A percentile compares a stretch with the other conserved stretches of the same genome.
These are phyloP conservation scores for Macropis europaea DNA, from an alignment of 2,888 invertebrate species.

Conservation along the genomic window DNA sequence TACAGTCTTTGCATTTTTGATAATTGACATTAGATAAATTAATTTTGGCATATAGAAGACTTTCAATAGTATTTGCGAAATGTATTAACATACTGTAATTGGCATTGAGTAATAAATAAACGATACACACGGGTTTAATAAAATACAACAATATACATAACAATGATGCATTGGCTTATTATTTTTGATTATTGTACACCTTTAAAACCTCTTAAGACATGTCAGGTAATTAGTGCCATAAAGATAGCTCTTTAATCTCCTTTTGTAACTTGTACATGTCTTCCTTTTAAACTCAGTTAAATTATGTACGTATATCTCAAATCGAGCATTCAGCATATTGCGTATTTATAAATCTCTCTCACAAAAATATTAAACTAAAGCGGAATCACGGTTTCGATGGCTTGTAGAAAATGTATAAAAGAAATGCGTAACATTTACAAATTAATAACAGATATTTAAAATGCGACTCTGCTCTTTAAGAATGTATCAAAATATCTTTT, in stretches of 20 bases:
- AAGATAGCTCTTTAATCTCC: conserved; percentile 45
- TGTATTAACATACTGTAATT: background rate
- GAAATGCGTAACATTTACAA: conserved; percentile 49
- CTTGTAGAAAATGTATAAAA: conserved; percentile 49
- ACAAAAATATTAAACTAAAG: conserved; percentile 34
- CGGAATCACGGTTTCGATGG: conserved; percentile 15
- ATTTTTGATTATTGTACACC: conserved; percentile 66
- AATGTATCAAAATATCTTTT: conserved; percentile 63
- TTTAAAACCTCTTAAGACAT: conserved; percentile 46
- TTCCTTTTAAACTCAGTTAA: conserved; percentile 41
- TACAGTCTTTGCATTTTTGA: conserved; percentile 26
- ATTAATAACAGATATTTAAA: conserved; percentile 59
- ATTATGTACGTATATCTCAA: conserved; percentile 33
- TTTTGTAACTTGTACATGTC: conserved; percentile 45
- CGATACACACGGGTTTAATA: conserved; percentile 37
- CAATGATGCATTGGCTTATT: conserved; percentile 63
- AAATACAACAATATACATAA: conserved; percentile 52
- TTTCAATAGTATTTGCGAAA: background rate
- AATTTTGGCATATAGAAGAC: conserved; percentile 13
- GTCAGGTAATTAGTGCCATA: conserved; percentile 48
- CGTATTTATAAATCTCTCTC: conserved; percentile 14
- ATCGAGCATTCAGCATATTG: conserved; percentile 20
- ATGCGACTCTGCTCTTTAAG: conserved; percentile 34
- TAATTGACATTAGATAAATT: conserved; percentile 25
- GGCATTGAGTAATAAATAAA: conserved; percentile 18